Evolutionary conservation across 2,797 vertebrate genomes (phyloP).

Genomic region (Chlorospingus flavigularis): DNA sequence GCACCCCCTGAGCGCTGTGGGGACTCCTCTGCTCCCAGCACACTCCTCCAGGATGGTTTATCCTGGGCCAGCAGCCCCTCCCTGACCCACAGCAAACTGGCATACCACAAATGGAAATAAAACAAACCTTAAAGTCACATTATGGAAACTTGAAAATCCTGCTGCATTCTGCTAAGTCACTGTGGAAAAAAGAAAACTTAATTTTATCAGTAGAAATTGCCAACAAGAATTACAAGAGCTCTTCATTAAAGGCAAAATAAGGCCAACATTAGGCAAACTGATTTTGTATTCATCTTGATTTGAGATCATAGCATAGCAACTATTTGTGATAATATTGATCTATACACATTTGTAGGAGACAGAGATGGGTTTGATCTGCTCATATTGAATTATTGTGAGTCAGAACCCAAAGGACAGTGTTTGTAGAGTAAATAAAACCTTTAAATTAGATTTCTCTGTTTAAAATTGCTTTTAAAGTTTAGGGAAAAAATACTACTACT

Average conservation of each 20-base stretch:
- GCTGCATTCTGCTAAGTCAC: neutral
- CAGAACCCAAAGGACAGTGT: neutral
- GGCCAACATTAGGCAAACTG: neutral
- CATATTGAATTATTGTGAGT: neutral
- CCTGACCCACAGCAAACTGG: neutral
- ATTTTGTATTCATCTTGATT: conserved; percentile 6
- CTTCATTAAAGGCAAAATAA: neutral
- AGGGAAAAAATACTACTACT: neutral
- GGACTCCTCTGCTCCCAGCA: neutral
- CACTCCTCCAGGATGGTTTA: neutral
- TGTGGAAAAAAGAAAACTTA: neutral
- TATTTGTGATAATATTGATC: neutral
- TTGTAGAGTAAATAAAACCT: neutral
- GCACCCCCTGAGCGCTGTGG: neutral
- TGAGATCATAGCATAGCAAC: neutral
- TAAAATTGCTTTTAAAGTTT: neutral
- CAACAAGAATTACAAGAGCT: neutral
- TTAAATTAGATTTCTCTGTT: neutral
- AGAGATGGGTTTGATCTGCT: neutral
- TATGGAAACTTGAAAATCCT: neutral
- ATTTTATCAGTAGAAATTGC: neutral
- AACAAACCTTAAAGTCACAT: neutral
- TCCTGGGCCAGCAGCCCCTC: neutral
- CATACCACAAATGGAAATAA: neutral
- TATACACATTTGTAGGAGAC: neutral